Percentiles rank a stretch among this genome's conserved stretches.
Evolutionary conservation across 2,888 invertebrate species (phyloP).

Genomic region (Perizoma affinitatum): DNA sequence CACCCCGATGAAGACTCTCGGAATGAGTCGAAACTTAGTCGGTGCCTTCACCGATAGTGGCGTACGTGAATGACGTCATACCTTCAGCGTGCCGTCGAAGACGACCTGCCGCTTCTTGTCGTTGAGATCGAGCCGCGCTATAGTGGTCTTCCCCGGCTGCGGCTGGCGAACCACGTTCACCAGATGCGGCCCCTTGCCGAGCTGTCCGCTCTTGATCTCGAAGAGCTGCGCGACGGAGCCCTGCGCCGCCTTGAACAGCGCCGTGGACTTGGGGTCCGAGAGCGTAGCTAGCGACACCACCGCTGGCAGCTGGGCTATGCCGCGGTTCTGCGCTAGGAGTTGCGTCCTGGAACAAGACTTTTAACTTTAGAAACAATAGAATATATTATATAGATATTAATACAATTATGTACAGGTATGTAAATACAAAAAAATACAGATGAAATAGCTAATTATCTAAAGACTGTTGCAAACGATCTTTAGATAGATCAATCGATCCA

Average conservation of each 20-base stretch:
- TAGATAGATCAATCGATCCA: too few species aligned
- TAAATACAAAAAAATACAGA: too few species aligned
- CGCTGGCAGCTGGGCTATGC: constrained; percentile 53
- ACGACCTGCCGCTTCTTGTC: constrained; percentile 61
- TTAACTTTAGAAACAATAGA: neutral
- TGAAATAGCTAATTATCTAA: too few species aligned
- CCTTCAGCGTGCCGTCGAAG: constrained; percentile 45
- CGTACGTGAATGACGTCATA: neutral
- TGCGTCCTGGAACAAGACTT: constrained; percentile 49
- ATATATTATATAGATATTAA: neutral
- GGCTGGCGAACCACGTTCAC: constrained; percentile 75
- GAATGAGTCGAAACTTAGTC: too few species aligned
- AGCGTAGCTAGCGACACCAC: constrained; percentile 69
- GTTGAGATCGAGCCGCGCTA: constrained; percentile 54
- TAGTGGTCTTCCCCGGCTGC: constrained; percentile 58
- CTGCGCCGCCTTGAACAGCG: constrained; percentile 62
- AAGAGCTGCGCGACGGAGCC: constrained; percentile 71
- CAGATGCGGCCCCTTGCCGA: constrained; percentile 70
- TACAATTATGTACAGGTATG: too few species aligned
- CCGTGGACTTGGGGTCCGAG: constrained; percentile 56
- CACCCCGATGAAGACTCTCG: too few species aligned
- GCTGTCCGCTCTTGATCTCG: constrained; percentile 70
- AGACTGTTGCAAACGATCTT: too few species aligned
- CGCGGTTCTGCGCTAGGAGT: constrained; percentile 60
- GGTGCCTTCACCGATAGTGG: too few species aligned